These are phyloP conservation scores for Atta cephalotes DNA, from an alignment of 1,140 invertebrate species.

Conservation along the genomic window DNA sequence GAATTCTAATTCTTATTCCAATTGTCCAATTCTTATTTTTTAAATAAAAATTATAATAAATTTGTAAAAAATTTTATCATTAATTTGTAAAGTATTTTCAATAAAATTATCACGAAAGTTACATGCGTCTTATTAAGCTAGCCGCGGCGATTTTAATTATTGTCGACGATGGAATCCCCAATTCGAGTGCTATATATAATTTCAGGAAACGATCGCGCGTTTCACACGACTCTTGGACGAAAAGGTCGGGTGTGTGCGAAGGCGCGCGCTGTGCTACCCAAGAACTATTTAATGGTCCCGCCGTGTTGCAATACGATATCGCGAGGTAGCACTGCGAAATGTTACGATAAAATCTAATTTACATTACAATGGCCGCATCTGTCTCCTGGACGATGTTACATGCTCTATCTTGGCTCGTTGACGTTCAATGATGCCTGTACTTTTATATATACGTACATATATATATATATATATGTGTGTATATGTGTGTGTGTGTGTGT, in stretches of 20 bases:
- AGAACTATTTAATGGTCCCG: constrained; percentile 39
- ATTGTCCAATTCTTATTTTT: background rate
- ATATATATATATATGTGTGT: background rate
- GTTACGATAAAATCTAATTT: constrained; percentile 54
- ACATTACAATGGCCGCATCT: constrained; percentile 58
- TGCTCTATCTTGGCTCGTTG: constrained; percentile 49
- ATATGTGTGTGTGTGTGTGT: too few relatives aligned
- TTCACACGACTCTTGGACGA: constrained; percentile 36
- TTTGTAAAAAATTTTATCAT: background rate
- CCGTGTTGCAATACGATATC: constrained; percentile 53
- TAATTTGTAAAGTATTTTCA: background rate
- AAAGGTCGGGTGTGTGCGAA: constrained; percentile 39
- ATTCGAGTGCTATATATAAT: background rate
- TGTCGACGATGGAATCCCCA: background rate
- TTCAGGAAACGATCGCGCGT: constrained; percentile 38
- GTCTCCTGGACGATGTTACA: constrained; percentile 10
- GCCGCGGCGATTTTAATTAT: constrained; percentile 21
- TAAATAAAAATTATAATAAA: background rate
- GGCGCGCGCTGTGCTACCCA: constrained; percentile 40
- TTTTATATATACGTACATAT: background rate
- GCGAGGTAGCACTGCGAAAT: constrained; percentile 56
- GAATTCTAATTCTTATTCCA: background rate
- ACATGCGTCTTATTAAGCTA: background rate
- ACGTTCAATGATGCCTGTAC: constrained; percentile 52
- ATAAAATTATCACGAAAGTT: background rate